Percentiles rank a stretch among this genome's conserved stretches.
Evolutionary conservation across 2,797 vertebrate species (phyloP).

Genomic region (Sorex maritimensis): DNA sequence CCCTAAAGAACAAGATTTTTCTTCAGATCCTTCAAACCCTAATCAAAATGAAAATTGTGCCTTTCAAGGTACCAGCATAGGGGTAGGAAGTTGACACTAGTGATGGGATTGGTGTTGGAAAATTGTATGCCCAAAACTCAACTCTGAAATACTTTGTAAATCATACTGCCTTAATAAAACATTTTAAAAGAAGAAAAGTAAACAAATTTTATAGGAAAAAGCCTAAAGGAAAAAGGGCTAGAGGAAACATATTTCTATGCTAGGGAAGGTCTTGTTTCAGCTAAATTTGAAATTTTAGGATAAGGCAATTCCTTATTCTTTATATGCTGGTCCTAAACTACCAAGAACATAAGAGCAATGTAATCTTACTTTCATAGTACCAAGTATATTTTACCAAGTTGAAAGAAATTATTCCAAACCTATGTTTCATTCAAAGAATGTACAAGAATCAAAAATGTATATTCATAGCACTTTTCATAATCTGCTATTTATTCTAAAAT

Average conservation of each 20-base stretch:
- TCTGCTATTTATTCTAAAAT: neutral
- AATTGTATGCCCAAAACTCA: too few species aligned
- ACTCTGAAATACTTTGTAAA: too few species aligned
- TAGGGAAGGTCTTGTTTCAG: neutral
- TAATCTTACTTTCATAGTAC: neutral
- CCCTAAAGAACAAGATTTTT: neutral
- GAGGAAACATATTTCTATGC: neutral
- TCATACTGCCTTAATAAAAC: too few species aligned
- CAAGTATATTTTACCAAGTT: neutral
- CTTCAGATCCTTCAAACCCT: neutral
- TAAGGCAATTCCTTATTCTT: neutral
- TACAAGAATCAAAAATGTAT: neutral
- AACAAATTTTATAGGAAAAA: too few species aligned
- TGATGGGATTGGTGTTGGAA: too few species aligned
- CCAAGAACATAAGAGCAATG: neutral
- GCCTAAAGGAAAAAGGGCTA: too few species aligned
- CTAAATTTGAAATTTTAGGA: neutral
- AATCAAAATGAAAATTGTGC: too few species aligned
- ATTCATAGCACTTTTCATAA: neutral
- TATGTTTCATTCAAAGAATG: neutral
- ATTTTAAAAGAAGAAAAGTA: too few species aligned
- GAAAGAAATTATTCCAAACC: too few species aligned
- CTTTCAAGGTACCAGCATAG: too few species aligned
- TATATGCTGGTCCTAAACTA: neutral
- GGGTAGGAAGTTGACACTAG: too few species aligned